phyloP scores from a whole-genome alignment of 1,140 invertebrate species.

The Diorhabda sublineata region DNA sequence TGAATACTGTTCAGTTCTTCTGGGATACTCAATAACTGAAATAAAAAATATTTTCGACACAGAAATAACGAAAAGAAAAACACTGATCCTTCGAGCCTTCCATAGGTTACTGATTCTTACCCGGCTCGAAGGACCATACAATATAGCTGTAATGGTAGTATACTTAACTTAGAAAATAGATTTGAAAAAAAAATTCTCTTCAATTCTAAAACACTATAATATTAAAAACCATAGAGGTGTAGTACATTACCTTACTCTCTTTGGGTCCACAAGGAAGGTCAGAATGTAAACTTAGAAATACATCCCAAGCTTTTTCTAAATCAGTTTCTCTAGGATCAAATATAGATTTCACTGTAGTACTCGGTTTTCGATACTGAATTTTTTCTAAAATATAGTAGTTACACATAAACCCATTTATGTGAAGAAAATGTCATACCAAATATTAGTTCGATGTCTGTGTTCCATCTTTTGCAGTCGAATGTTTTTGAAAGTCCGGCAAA shows the following conservation, averaged over 20 bases:
- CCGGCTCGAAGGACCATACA: not conserved
- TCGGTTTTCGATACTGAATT: not conserved
- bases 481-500: slow-evolving; percentile 23
- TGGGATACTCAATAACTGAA: slow-evolving; percentile 21
- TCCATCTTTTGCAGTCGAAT: slow-evolving; percentile 19
- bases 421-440: slow-evolving; percentile 11
- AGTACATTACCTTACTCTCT: slow-evolving; percentile 3
- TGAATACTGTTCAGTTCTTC: slow-evolving; percentile 19
- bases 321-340: slow-evolving; percentile 11
- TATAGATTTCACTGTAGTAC: not conserved
- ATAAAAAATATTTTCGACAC: slow-evolving; percentile 3
- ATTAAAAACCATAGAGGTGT: not conserved
- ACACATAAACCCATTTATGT: too few relatives aligned
- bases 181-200: not conserved
- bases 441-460: slow-evolving; percentile 17
- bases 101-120: not conserved
- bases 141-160: not conserved
- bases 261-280: slow-evolving; percentile 8
- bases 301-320: slow-evolving; percentile 7
- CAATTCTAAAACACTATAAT: not conserved
- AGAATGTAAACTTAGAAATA: slow-evolving; percentile 6
- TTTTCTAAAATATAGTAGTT: slow-evolving; percentile 1
- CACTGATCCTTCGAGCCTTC: not conserved
- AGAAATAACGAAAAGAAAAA: not conserved
- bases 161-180: not conserved